A percentile compares a stretch with the other conserved stretches of the same genome.
Evolutionary conservation across 2,113 vertebrate genomes (phyloP).

Genomic region (Callopanchax toddi): DNA sequence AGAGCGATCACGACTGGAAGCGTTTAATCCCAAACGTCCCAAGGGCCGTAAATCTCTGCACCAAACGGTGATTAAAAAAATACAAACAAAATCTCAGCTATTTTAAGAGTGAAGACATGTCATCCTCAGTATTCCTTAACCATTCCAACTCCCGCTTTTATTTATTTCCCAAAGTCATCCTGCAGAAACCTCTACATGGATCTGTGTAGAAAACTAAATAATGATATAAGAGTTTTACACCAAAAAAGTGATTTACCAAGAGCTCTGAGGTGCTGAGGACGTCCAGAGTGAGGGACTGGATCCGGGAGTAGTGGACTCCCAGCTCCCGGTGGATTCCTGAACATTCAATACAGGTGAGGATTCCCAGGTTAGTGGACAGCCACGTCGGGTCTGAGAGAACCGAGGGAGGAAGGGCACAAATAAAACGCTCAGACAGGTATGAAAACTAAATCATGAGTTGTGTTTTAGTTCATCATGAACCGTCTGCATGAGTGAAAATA

Average conservation of each 20-base stretch:
- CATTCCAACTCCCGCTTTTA: too few relatives aligned
- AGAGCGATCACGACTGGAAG: slow-evolving; percentile 43
- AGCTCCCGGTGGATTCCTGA: slow-evolving; percentile 86
- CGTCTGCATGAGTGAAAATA: too few relatives aligned
- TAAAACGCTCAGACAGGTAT: too few relatives aligned
- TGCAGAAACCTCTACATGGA: too few relatives aligned
- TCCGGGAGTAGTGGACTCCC: slow-evolving; percentile 97
- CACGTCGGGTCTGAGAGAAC: slow-evolving; percentile 89
- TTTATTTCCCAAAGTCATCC: too few relatives aligned
- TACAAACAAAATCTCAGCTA: slow-evolving; percentile 59
- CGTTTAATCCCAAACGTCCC: slow-evolving; percentile 42
- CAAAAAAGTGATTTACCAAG: slow-evolving; percentile 83
- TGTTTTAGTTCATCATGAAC: too few relatives aligned
- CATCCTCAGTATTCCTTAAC: not conserved
- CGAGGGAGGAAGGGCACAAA: not conserved
- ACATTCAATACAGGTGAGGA: slow-evolving; percentile 84
- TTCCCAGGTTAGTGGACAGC: slow-evolving; percentile 94
- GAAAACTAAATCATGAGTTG: too few relatives aligned
- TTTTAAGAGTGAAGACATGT: slow-evolving; percentile 15
- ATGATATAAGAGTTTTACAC: too few relatives aligned
- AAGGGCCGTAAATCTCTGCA: slow-evolving; percentile 47
- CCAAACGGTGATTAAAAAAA: slow-evolving; percentile 48
- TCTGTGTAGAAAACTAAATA: too few relatives aligned
- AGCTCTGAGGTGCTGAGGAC: slow-evolving; percentile 98
- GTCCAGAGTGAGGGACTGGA: slow-evolving; percentile 96